Conservation (phyloP, 2,888 invertebrate genomes). For the Julus scandinavius region DNA sequence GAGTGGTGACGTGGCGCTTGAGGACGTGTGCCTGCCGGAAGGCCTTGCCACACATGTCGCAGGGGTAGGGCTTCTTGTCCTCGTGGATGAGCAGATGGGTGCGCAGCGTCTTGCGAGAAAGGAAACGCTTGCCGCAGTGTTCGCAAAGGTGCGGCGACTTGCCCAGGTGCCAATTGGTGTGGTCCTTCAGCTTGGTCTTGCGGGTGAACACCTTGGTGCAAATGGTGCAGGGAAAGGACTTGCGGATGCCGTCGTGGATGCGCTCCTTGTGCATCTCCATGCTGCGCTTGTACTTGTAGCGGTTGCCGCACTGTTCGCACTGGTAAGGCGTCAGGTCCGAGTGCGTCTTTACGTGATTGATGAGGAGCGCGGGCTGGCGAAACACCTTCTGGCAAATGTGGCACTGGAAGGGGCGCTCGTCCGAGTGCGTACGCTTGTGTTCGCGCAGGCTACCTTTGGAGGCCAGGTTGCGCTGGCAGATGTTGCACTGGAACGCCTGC, state of each 20-base stretch:
- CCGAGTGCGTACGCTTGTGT: constrained; percentile 54
- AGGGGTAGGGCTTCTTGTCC: constrained; percentile 58
- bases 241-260: constrained; percentile 50
- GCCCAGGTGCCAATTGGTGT: constrained; percentile 37
- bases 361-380: not conserved
- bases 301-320: constrained; percentile 25
- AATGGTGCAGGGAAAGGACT: constrained; percentile 24
- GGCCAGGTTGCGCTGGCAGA: not conserved
- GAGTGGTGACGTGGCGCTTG: constrained; percentile 62
- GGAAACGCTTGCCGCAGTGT: constrained; percentile 50
- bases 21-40: constrained; percentile 67
- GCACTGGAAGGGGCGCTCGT: not conserved
- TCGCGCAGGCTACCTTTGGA: not conserved
- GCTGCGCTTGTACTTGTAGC: constrained; percentile 42
- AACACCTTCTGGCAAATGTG: constrained; percentile 39
- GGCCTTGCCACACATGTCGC: constrained; percentile 64
- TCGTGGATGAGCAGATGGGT: constrained; percentile 53
- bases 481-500: not conserved
- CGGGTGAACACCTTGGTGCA: constrained; percentile 49
- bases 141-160: constrained; percentile 50
- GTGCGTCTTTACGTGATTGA: constrained; percentile 35
- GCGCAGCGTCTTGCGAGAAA: constrained; percentile 47
- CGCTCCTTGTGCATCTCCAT: constrained; percentile 49
- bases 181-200: constrained; percentile 49
- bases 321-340: not conserved